Evolutionary conservation across 2,888 invertebrate genomes (phyloP).

Genomic region (Apodemia zela): DNA sequence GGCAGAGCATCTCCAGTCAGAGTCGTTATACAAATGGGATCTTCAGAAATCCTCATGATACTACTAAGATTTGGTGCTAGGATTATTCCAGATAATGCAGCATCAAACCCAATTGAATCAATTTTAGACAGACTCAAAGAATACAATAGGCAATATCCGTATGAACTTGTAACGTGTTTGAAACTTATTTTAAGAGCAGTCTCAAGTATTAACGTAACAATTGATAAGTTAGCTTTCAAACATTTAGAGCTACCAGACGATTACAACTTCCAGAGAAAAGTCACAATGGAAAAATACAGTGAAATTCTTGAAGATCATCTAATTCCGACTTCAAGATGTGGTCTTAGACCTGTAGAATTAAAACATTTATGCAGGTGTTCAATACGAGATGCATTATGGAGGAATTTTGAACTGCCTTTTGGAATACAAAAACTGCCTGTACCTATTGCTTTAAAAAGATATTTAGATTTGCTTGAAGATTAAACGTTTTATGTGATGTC

Average conservation of each 20-base stretch:
- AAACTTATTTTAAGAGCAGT: conserved; percentile 84
- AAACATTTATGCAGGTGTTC: conserved; percentile 88
- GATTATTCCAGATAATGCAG: conserved; percentile 78
- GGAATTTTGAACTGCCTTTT: conserved; percentile 86
- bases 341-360: conserved; percentile 83
- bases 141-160: conserved; percentile 82
- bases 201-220: conserved; percentile 77
- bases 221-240: conserved; percentile 52
- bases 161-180: conserved; percentile 85
- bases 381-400: conserved; percentile 83
- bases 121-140: conserved; percentile 84
- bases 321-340: conserved; percentile 81
- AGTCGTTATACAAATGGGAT: conserved; percentile 86
- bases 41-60: conserved; percentile 87
- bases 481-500: conserved; percentile 44
- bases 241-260: conserved; percentile 57
- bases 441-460: conserved; percentile 83
- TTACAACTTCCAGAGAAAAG: conserved; percentile 68
- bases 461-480: conserved; percentile 87
- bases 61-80: conserved; percentile 86
- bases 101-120: conserved; percentile 82
- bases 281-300: conserved; percentile 62
- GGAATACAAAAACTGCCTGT: conserved; percentile 86
- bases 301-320: conserved; percentile 80
- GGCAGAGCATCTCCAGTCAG: conserved; percentile 86